phyloP scores from a whole-genome alignment of 2,113 vertebrate genomes.

The Paradoxurus hermaphroditus region DNA sequence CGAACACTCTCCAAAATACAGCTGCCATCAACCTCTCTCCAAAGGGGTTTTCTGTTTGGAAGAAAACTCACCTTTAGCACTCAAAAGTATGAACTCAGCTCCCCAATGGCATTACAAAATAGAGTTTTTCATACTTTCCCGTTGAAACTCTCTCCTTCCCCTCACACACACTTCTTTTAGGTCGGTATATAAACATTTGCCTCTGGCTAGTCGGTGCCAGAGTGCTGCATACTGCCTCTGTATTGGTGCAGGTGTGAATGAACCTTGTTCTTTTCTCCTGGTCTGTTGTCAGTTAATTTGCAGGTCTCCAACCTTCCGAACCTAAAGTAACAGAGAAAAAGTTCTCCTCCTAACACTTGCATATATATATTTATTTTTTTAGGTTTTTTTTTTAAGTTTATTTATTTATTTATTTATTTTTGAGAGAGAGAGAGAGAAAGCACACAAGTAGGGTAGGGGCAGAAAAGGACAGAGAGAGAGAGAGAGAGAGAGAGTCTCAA shows the following conservation, averaged over 20 bases:
- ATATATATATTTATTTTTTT: too few relatives aligned
- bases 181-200: not conserved
- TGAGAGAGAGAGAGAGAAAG: too few relatives aligned
- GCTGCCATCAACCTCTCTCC: not conserved
- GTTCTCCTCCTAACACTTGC: not conserved
- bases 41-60: not conserved
- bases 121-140: not conserved
- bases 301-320: not conserved
- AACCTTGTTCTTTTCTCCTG: not conserved
- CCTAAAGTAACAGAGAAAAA: not conserved
- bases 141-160: not conserved
- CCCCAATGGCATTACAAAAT: not conserved
- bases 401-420: too few relatives aligned
- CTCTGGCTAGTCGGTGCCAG: not conserved
- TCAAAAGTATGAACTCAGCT: not conserved
- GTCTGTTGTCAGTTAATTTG: not conserved
- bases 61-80: not conserved
- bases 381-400: too few relatives aligned
- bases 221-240: not conserved
- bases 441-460: too few relatives aligned
- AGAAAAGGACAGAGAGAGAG: too few relatives aligned
- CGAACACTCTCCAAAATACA: not conserved
- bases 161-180: not conserved
- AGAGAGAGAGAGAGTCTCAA: too few relatives aligned
- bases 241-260: not conserved